Evolutionary conservation across 1,140 invertebrate species (phyloP).

Genomic region (Ceratosolen fusciceps): DNA sequence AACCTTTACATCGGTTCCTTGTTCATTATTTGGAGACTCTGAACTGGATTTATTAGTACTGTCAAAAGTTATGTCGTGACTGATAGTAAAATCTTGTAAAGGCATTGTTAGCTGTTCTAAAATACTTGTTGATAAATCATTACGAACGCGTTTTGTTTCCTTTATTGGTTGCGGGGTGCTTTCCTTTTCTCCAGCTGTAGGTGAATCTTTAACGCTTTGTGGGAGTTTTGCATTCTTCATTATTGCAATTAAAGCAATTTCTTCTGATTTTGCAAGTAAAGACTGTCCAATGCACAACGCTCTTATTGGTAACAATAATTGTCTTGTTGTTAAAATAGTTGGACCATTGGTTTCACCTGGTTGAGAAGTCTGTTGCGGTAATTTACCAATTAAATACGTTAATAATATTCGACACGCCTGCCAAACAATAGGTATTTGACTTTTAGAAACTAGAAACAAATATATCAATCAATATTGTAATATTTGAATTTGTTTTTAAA

Average conservation of each 20-base stretch:
- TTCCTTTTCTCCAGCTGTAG: conserved; percentile 73
- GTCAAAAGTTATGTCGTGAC: conserved; percentile 56
- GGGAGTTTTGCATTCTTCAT: conserved; percentile 81
- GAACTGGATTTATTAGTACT: conserved; percentile 56
- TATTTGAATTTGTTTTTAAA: background rate
- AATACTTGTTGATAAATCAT: conserved; percentile 77
- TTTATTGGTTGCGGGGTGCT: conserved; percentile 70
- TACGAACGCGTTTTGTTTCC: conserved; percentile 73
- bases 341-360: conserved; percentile 59
- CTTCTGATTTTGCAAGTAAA: conserved; percentile 73
- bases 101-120: conserved; percentile 79
- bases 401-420: conserved; percentile 76
- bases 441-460: conserved; percentile 74
- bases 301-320: conserved; percentile 74
- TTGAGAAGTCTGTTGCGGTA: conserved; percentile 64
- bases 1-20: conserved; percentile 63
- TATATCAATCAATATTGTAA: conserved; percentile 10
- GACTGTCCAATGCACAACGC: conserved; percentile 76
- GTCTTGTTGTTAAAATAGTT: conserved; percentile 70
- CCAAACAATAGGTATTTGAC: conserved; percentile 73
- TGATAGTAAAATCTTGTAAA: conserved; percentile 70
- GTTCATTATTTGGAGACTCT: conserved; percentile 55
- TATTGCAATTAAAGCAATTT: conserved; percentile 75
- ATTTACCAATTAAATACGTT: conserved; percentile 72
- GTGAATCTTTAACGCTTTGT: conserved; percentile 71